Evolutionary conservation across 2,888 invertebrate species (phyloP).

Genomic region (Gnatocerus cornutus): DNA sequence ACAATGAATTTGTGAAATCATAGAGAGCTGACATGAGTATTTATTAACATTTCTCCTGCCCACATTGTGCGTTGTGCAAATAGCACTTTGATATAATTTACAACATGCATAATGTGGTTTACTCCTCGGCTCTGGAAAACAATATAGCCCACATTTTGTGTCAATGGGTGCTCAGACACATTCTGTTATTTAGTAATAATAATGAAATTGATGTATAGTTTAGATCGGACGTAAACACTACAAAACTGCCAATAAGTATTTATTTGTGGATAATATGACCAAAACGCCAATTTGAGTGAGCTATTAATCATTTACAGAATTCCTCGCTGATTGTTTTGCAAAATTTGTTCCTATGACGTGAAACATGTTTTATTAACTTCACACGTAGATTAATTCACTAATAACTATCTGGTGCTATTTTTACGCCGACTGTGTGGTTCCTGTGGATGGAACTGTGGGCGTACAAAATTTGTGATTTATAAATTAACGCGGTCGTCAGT

Average conservation of each 20-base stretch:
- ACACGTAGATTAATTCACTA: slow-evolving; percentile 1
- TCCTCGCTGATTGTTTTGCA: no score
- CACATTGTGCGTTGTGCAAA: not conserved
- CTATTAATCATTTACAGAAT: no score
- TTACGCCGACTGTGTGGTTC: slow-evolving; percentile 15
- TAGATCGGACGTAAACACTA: no score
- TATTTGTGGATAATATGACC: no score
- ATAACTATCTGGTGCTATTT: slow-evolving; percentile 4
- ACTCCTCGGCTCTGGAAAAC: no score
- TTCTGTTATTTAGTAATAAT: no score
- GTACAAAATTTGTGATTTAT: slow-evolving; percentile 9
- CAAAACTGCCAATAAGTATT: no score
- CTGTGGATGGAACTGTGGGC: not conserved
- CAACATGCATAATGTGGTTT: not conserved
- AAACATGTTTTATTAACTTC: slow-evolving; percentile 1
- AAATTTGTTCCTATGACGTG: not conserved
- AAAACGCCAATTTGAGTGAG: no score
- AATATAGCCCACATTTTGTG: not conserved
- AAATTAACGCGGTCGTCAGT: slow-evolving; percentile 27
- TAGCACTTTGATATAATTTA: not conserved
- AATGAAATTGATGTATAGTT: no score
- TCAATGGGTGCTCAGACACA: not conserved
- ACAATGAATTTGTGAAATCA: no score
- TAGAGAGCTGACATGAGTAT: no score
- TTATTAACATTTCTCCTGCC: no score